A percentile compares a stretch with the other conserved stretches of the same genome.
phyloP scores from a whole-genome alignment of 2,888 invertebrate genomes.

The Melinaea menophilus region DNA sequence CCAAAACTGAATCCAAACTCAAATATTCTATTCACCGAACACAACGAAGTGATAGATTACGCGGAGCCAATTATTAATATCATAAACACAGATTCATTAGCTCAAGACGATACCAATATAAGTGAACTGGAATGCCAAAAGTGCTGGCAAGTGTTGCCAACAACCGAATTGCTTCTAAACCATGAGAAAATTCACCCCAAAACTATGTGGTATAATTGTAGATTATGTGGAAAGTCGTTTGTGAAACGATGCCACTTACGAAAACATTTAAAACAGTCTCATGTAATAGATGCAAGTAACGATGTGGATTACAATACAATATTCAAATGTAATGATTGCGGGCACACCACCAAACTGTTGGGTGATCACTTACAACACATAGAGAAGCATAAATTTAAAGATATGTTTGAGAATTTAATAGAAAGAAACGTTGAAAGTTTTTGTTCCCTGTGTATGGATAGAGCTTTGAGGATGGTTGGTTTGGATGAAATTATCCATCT shows the following conservation, averaged over 20 bases:
- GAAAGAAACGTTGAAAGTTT: slow-evolving; percentile 51
- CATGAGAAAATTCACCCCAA: slow-evolving; percentile 61
- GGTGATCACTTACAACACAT: slow-evolving; percentile 55
- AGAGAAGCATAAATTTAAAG: slow-evolving; percentile 67
- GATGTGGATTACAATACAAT: slow-evolving; percentile 17
- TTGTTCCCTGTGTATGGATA: slow-evolving; percentile 59
- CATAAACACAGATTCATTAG: slow-evolving; percentile 45
- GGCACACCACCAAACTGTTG: slow-evolving; percentile 38
- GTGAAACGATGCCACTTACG: slow-evolving; percentile 49
- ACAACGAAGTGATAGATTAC: slow-evolving; percentile 58
- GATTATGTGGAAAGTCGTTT: slow-evolving; percentile 62
- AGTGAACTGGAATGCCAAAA: slow-evolving; percentile 57
- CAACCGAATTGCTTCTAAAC: slow-evolving; percentile 49
- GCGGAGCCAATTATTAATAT: slow-evolving; percentile 61
- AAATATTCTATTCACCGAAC: slow-evolving; percentile 50
- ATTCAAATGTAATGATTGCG: slow-evolving; percentile 56
- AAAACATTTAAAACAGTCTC: slow-evolving; percentile 46
- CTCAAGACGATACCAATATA: slow-evolving; percentile 37
- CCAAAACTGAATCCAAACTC: slow-evolving; percentile 57
- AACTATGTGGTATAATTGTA: slow-evolving; percentile 64
- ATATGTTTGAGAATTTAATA: slow-evolving; percentile 50
- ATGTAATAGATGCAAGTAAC: slow-evolving; percentile 22
- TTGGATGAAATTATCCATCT: slow-evolving; percentile 51
- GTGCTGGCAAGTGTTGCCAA: slow-evolving; percentile 59
- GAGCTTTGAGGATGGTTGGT: slow-evolving; percentile 41